A percentile compares a stretch with the other conserved stretches of the same genome.
These are phyloP conservation scores for Heliconius erato DNA, from an alignment of 2,888 invertebrate genomes.

Conservation along the genomic window DNA sequence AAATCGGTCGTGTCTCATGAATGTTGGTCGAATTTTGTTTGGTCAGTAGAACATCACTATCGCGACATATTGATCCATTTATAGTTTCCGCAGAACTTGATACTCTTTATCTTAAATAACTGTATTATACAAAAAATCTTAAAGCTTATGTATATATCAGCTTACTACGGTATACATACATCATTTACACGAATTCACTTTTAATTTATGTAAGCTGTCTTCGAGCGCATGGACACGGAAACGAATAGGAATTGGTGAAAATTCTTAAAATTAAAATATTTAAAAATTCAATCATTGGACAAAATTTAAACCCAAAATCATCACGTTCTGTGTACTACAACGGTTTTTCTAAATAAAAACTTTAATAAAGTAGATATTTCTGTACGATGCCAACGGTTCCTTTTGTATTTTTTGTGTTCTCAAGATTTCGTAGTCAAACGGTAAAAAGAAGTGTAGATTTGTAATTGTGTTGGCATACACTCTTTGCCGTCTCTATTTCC, in stretches of 20 bases:
- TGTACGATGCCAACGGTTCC: constrained; percentile 7
- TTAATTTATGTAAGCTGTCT: too few relatives aligned
- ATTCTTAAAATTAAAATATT: too few relatives aligned
- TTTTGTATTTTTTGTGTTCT: not conserved
- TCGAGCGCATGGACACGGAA: too few relatives aligned
- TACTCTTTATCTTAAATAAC: too few relatives aligned
- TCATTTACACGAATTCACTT: too few relatives aligned
- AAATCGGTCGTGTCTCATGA: not conserved
- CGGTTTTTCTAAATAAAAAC: not conserved
- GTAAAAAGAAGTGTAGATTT: not conserved
- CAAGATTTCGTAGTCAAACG: not conserved
- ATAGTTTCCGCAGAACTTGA: not conserved
- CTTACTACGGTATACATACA: too few relatives aligned
- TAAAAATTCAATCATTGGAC: too few relatives aligned
- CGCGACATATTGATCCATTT: not conserved
- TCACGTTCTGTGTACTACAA: not conserved
- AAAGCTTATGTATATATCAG: too few relatives aligned
- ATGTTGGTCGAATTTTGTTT: not conserved
- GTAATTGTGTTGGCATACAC: not conserved
- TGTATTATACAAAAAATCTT: too few relatives aligned
- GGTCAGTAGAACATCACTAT: too few relatives aligned
- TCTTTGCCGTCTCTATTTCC: not conserved
- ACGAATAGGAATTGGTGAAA: too few relatives aligned
- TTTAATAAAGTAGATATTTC: not conserved
- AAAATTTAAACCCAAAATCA: too few relatives aligned